Base-by-base conservation (phyloP, 2,113 vertebrate species). In the Saimiri boliviensis region DNA sequence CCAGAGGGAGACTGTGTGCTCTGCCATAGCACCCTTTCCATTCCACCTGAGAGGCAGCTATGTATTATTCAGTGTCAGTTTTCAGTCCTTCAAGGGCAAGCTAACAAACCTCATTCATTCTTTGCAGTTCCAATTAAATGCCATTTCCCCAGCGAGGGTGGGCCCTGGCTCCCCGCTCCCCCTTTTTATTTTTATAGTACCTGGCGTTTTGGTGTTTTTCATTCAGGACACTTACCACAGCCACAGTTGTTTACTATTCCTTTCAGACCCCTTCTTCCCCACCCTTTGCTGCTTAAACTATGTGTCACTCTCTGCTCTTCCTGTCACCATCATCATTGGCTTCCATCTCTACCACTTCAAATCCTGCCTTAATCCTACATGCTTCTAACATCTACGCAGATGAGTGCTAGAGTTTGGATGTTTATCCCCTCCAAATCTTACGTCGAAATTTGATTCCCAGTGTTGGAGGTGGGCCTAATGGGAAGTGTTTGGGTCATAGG, bases 1-100 rank as follows among this genome's bases (percentile, higher is more conserved):
- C 17, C 0, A 0, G 7, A 5, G 12, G 8, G 42, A 20, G 40
- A 56, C 86, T 8, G 0, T 1, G 52, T 6, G 1, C 30, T 30
- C 12, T 3, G 14, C 74, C 52, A 3, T 8, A 32, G 86, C 25
- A 19, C 2, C 66, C 25, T 66, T 93, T 14, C n/a, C 23, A 4
- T 20, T 19, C 86, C 14, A 0, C 20, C 9, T 3, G 13, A 45
- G 27, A 40, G 81, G 42, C 0, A 11, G 17, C 77, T 1, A 0
- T 6, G 42, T 60, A 63, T 37, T 0, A 32, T 21, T 47, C 52
- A 68, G 21, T 27, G 37, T 45, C 81, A 32, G 8, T 76, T 92
- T 80, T 23, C 25, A 86, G 80, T 90, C 77, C 77, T 35, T 35
- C 19, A 25, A 40, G 63, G 89, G 47, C 37, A 77, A 87, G 35